Conservation (phyloP, 1,140 invertebrate genomes). For the Drosophila bifasciata region DNA sequence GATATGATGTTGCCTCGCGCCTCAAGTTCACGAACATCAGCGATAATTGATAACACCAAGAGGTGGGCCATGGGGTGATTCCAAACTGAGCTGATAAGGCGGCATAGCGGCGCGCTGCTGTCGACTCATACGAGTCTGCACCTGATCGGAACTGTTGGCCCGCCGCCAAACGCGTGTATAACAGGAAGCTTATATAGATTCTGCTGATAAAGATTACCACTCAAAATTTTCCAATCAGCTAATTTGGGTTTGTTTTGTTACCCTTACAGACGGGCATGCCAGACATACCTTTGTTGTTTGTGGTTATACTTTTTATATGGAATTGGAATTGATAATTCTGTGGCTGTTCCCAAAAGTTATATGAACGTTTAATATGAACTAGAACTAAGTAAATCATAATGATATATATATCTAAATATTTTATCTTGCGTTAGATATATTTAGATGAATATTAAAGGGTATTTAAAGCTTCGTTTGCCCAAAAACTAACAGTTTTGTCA, state of each 20-base stretch:
- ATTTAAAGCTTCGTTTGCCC: too few species aligned
- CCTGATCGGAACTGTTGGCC: slow-evolving; percentile 56
- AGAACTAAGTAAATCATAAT: too few species aligned
- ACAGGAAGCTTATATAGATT: slow-evolving; percentile 40
- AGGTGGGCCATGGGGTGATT: slow-evolving; percentile 50
- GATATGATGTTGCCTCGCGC: slow-evolving; percentile 3
- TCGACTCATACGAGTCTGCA: slow-evolving; percentile 41
- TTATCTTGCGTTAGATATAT: too few species aligned
- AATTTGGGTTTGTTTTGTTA: slow-evolving; percentile 20
- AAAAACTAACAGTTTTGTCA: too few species aligned
- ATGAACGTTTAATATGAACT: too few species aligned
- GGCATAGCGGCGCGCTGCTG: slow-evolving; percentile 12
- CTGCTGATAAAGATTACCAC: slow-evolving; percentile 46
- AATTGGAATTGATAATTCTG: too few species aligned
- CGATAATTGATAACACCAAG: slow-evolving; percentile 39
- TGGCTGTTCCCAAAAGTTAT: too few species aligned
- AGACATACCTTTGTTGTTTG: slow-evolving; percentile 4
- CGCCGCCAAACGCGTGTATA: slow-evolving; percentile 39
- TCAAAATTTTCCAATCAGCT: slow-evolving; percentile 63
- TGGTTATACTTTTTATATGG: slow-evolving; percentile 9
- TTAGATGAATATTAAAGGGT: too few species aligned
- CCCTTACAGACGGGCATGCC: neutral
- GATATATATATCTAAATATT: too few species aligned
- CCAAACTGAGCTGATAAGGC: slow-evolving; percentile 26
- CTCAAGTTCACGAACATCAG: slow-evolving; percentile 64